phyloP scores from a whole-genome alignment of 2,888 invertebrate species.

The Automeris io region DNA sequence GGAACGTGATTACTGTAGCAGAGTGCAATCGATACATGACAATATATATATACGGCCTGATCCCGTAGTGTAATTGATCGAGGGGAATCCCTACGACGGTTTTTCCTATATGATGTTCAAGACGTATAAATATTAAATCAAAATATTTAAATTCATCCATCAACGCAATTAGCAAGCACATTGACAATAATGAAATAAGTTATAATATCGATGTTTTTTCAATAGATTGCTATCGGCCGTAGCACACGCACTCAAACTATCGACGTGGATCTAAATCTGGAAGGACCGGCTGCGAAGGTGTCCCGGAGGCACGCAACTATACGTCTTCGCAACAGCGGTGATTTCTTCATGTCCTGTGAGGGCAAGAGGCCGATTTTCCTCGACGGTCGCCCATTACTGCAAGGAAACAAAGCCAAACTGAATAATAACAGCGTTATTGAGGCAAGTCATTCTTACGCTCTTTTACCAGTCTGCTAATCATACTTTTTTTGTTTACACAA shows the following conservation, averaged over 20 bases:
- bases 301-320: conserved; percentile 96
- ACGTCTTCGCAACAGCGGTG: conserved; percentile 91
- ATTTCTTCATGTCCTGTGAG: conserved; percentile 96
- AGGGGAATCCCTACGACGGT: too few relatives aligned
- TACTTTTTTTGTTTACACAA: neutral
- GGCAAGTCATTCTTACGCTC: conserved; percentile 59
- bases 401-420: conserved; percentile 92
- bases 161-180: too few relatives aligned
- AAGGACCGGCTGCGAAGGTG: conserved; percentile 96
- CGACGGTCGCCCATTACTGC: conserved; percentile 92
- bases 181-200: too few relatives aligned
- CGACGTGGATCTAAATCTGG: conserved; percentile 94
- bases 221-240: conserved; percentile 92
- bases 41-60: too few relatives aligned
- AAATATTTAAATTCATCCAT: too few relatives aligned
- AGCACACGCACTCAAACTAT: conserved; percentile 92
- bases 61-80: too few relatives aligned
- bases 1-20: too few relatives aligned
- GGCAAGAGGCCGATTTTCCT: conserved; percentile 96
- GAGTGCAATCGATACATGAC: too few relatives aligned
- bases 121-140: too few relatives aligned
- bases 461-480: too few relatives aligned
- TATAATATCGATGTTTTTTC: conserved; percentile 9
- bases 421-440: conserved; percentile 97
- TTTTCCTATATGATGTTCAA: too few relatives aligned